Conservation (phyloP, 2,797 vertebrate species). For the Tympanoctomys barrerae region DNA sequence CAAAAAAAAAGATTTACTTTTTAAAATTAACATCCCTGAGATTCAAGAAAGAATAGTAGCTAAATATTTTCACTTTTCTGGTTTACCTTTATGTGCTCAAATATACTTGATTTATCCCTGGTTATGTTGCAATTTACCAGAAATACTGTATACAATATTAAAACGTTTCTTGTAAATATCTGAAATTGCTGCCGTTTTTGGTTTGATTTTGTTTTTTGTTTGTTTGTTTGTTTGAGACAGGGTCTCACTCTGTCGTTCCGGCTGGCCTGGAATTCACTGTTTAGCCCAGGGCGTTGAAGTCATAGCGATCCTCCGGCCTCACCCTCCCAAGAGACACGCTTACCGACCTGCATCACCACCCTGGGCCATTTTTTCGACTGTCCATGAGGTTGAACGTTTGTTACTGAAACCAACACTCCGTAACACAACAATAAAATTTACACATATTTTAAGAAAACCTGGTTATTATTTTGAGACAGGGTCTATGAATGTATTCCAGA, state of each 20-base stretch:
- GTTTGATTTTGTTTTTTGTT: not conserved
- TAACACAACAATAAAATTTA: not conserved
- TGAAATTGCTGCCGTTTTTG: not conserved
- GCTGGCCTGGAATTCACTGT: not conserved
- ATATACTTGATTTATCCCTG: not conserved
- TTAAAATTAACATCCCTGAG: not conserved
- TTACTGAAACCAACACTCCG: not conserved
- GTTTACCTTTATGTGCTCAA: not conserved
- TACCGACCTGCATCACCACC: not conserved
- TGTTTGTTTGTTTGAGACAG: not conserved
- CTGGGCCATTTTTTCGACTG: not conserved
- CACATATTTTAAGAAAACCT: not conserved
- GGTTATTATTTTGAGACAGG: not conserved
- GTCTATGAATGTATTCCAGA: not conserved
- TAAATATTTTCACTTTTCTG: not conserved
- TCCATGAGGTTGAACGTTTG: not conserved
- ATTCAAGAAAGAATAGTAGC: not conserved
- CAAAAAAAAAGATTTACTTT: not conserved
- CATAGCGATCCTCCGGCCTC: not conserved
- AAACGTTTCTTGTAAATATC: slow-evolving; percentile 32
- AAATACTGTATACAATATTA: not conserved
- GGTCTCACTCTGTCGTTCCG: not conserved
- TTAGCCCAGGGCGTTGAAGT: not conserved
- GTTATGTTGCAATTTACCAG: not conserved
- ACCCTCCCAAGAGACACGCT: not conserved